Conservation (phyloP, 2,888 invertebrate species). For the Poecilus cupreus region DNA sequence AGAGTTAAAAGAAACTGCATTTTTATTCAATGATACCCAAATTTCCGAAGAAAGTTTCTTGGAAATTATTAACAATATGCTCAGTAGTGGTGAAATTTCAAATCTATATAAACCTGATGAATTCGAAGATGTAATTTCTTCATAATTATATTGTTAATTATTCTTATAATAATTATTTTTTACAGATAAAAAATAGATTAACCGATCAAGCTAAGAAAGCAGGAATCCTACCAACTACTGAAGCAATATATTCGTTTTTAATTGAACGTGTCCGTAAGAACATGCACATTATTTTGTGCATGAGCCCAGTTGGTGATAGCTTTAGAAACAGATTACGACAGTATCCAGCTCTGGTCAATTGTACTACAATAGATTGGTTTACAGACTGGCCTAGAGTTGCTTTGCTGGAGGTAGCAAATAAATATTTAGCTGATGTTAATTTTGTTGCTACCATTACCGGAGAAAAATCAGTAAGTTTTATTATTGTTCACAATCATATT, state of each 20-base stretch:
- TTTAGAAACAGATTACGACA: constrained; percentile 90
- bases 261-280: constrained; percentile 85
- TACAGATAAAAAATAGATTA: constrained; percentile 78
- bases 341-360: constrained; percentile 91
- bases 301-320: constrained; percentile 91
- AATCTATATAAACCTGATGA: constrained; percentile 92
- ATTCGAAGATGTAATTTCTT: constrained; percentile 84
- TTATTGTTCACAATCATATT: no score
- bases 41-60: constrained; percentile 89
- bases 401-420: constrained; percentile 90
- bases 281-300: constrained; percentile 87
- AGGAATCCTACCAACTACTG: constrained; percentile 78
- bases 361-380: constrained; percentile 94
- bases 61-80: constrained; percentile 91
- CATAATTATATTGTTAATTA: neutral
- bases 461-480: constrained; percentile 74
- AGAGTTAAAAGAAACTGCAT: constrained; percentile 83
- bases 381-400: constrained; percentile 92
- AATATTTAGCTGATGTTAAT: constrained; percentile 84
- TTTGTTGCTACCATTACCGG: constrained; percentile 83
- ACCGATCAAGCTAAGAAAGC: constrained; percentile 76
- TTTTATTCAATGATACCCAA: constrained; percentile 91
- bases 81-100: constrained; percentile 91
- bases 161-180: constrained; percentile 51
- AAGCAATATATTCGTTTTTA: constrained; percentile 84